Conservation (phyloP, 2,797 vertebrate genomes). For the Vireo griseus region DNA sequence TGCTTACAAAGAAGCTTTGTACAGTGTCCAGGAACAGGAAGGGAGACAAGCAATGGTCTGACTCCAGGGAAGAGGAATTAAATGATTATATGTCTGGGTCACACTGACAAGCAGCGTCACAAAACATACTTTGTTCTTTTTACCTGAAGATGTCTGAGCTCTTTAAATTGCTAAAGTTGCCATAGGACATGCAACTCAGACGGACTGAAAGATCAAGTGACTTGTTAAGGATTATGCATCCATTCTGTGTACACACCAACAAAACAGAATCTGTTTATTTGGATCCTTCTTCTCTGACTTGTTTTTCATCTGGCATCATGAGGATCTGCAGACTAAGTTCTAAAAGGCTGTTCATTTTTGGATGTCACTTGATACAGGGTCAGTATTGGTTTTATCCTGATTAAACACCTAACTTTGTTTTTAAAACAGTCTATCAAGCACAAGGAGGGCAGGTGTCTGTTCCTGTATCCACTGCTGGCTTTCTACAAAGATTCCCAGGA, state of each 20-base stretch:
- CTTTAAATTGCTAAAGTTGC: background rate
- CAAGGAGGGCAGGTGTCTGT: background rate
- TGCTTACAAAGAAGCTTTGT: constrained; percentile 45
- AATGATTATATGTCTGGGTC: background rate
- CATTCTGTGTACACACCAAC: background rate
- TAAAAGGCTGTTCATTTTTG: background rate
- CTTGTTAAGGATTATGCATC: background rate
- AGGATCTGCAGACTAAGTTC: background rate
- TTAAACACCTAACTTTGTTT: background rate
- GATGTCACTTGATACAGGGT: background rate
- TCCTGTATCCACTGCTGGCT: background rate
- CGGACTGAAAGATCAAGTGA: background rate
- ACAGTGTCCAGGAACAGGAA: background rate
- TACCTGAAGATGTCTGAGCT: background rate
- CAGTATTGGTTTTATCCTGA: background rate
- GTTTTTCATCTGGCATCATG: background rate
- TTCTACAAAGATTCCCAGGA: background rate
- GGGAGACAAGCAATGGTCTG: background rate
- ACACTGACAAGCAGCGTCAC: background rate
- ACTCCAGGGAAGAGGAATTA: background rate
- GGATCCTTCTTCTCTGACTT: background rate
- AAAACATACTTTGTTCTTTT: background rate
- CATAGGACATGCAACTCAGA: background rate
- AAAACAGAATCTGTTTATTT: background rate
- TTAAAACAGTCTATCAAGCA: background rate